Conservation (phyloP, 2,888 invertebrate genomes). For the Pyrrhosoma nymphula region DNA sequence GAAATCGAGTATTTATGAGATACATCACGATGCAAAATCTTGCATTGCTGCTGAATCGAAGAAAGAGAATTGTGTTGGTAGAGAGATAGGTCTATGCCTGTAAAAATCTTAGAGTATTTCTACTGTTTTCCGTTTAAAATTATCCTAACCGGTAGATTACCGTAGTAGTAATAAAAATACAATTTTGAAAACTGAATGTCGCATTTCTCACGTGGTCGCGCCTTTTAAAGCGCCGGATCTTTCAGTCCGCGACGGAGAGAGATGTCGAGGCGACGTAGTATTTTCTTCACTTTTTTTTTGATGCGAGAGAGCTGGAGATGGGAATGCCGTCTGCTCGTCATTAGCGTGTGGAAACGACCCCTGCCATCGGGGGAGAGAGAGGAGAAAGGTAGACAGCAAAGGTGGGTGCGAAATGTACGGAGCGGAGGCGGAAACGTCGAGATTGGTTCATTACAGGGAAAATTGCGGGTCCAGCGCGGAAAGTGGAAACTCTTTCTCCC, state of each 20-base stretch:
- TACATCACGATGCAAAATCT: no score
- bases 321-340: background rate
- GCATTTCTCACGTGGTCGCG: background rate
- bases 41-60: no score
- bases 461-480: background rate
- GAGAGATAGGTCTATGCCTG: no score
- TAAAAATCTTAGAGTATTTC: no score
- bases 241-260: background rate
- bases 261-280: background rate
- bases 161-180: no score
- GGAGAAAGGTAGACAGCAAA: background rate
- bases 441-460: slow-evolving; percentile 21
- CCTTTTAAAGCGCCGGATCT: background rate
- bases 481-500: background rate
- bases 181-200: no score
- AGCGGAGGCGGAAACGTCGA: background rate
- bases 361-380: background rate
- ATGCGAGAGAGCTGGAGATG: background rate
- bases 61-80: no score
- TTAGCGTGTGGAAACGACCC: background rate
- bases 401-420: background rate
- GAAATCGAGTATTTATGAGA: no score
- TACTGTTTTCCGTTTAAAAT: no score
- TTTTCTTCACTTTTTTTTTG: background rate
- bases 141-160: no score